These are phyloP conservation scores for Chrysogorgia sp. DNA, from an alignment of 92 coral and sea anemone species.

Conservation along the genomic window DNA sequence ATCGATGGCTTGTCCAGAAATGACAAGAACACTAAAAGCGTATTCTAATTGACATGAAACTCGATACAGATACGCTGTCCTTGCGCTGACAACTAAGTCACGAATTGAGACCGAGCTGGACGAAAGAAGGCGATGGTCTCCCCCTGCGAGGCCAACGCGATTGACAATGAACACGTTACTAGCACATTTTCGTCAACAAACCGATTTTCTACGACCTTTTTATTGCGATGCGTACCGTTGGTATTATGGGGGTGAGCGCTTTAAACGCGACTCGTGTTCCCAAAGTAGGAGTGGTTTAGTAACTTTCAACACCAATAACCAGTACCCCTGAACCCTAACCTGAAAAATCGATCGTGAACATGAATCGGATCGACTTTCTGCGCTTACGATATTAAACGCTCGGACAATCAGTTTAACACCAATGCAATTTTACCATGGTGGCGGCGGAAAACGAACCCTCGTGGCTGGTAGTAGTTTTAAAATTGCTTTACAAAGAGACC, in stretches of 20 bases:
- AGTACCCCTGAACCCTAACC: background rate
- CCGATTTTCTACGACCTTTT: background rate
- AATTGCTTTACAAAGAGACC: slow-evolving; percentile 10
- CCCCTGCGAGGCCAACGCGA: background rate
- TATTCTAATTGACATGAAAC: slow-evolving; percentile 37
- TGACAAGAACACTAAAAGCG: slow-evolving; percentile 44
- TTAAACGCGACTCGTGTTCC: background rate
- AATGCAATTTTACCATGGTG: too few species aligned
- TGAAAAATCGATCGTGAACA: slow-evolving; percentile 24
- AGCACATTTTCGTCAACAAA: too few species aligned
- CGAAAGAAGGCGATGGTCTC: too few species aligned
- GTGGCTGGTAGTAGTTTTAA: background rate
- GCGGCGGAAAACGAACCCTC: background rate
- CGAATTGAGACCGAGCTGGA: background rate
- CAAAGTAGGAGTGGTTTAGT: slow-evolving; percentile 15
- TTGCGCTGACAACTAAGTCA: slow-evolving; percentile 6
- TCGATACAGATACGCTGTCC: slow-evolving; percentile 15
- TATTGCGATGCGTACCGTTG: background rate
- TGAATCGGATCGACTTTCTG: slow-evolving; percentile 1
- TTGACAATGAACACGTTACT: too few species aligned
- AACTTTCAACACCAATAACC: slow-evolving; percentile 43
- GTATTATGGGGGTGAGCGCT: background rate
- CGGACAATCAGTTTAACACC: background rate
- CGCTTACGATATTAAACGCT: background rate
- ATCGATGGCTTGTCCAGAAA: slow-evolving; percentile 28